phyloP scores from a whole-genome alignment of 2,797 vertebrate species.

The Cossypha dichroa region DNA sequence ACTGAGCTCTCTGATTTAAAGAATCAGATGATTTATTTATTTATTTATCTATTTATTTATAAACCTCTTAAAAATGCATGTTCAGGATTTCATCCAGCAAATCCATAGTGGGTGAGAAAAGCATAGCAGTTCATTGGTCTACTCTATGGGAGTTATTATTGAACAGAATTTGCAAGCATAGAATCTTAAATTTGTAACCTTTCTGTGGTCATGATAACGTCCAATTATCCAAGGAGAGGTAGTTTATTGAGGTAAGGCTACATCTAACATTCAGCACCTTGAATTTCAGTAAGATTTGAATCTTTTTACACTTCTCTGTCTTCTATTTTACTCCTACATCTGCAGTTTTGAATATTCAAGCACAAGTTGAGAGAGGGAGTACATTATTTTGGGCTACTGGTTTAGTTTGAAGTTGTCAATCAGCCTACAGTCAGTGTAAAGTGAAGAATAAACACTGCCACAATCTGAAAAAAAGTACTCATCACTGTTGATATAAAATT shows the following conservation, averaged over 20 bases:
- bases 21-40: neutral
- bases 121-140: neutral
- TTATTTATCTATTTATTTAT: neutral
- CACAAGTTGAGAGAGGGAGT: slow-evolving; percentile 33
- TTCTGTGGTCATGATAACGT: neutral
- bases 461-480: neutral
- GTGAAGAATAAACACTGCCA: slow-evolving; percentile 13
- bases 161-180: neutral
- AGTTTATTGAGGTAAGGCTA: neutral
- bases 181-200: neutral
- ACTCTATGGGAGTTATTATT: neutral
- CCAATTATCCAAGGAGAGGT: neutral
- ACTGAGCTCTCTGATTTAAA: neutral
- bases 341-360: slow-evolving; percentile 63
- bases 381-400: slow-evolving; percentile 57
- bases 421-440: neutral
- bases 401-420: slow-evolving; percentile 59
- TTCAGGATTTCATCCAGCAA: neutral
- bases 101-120: neutral
- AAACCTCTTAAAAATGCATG: neutral
- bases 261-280: neutral
- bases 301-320: neutral
- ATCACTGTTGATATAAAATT: neutral
- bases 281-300: neutral
- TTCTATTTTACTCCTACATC: slow-evolving; percentile 53